Base-by-base conservation (phyloP, 2,113 vertebrate genomes). In the Hydrolagus affinis region DNA sequence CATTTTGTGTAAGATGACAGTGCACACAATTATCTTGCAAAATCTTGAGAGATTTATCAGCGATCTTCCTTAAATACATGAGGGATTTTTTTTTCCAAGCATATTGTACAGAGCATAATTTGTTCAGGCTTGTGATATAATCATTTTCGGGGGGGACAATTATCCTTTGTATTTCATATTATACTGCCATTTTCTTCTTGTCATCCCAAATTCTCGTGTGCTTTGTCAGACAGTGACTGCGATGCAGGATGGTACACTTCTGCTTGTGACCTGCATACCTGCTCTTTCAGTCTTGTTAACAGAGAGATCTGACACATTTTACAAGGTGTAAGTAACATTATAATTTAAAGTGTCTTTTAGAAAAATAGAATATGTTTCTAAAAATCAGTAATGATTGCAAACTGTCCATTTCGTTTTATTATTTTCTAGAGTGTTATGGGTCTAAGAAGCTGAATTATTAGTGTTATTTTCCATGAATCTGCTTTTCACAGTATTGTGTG, bases 1-100 rank as follows among this genome's bases (percentile, higher is more conserved):
- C 78, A 83, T 83, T 83, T 83, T 83, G 78, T 83, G 44, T 66
- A 44, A 19, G 78, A 30, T 68, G 76, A 78, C 76, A 62, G 57
- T 78, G 76, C 76, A 17, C 15, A 78, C 57, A 44, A 44, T 44
- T 44, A 23, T 77, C 19, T 77, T 59, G 23, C 59, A 80, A 75
- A 28, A 10, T 14, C 28, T 62, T 60, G 57, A 23, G 23, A 64
- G 77, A 64, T 62, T 32, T 83, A 83, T 83, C 28, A 83, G 60
- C 62, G 19, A 62, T 30, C 3, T 66, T 83, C 15, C 3, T 15
- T 66, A 7, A 44, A 21, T 64, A 6, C 23, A 66, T 23, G 28
- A 62, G 15, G 77, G 23, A 9, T 7, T n/a, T 9, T 28, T 25
- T 15, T 15, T n/a, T n/a, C n/a, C 62, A 64, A 80, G 76, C 12